Percentiles rank a stretch among this genome's conserved stretches.
Conservation (phyloP, 64 coral and sea anemone species). For the Anthopleura sola region DNA sequence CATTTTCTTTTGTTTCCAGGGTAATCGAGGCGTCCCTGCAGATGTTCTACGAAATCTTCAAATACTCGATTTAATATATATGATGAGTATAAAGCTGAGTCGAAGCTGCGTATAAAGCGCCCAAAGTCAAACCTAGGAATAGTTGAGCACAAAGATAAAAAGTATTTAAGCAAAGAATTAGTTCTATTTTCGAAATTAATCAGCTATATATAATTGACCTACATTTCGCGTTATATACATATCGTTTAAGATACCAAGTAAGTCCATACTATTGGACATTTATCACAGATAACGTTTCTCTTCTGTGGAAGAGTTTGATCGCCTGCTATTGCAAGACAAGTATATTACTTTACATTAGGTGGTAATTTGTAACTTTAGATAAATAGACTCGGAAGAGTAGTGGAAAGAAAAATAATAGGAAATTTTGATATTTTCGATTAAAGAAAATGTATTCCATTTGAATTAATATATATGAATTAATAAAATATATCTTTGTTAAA, state of each 20-base stretch:
- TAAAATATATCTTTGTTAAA: too few species aligned
- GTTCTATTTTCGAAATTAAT: background rate
- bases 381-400: background rate
- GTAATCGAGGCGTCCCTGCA: background rate
- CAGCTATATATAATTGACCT: background rate
- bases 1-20: background rate
- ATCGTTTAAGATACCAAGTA: background rate
- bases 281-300: background rate
- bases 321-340: background rate
- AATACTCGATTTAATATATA: background rate
- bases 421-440: background rate
- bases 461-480: too few species aligned
- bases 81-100: background rate
- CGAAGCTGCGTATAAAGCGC: background rate
- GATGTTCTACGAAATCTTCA: slow-evolving; percentile 9
- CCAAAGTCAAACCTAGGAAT: background rate
- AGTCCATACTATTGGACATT: background rate
- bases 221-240: background rate
- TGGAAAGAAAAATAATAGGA: background rate
- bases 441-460: too few species aligned
- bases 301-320: background rate
- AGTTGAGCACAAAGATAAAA: background rate
- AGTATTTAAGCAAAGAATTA: background rate
- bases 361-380: background rate
- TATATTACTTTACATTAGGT: background rate